Conservation (phyloP, 2,888 invertebrate species). For the Spilarctia lutea region DNA sequence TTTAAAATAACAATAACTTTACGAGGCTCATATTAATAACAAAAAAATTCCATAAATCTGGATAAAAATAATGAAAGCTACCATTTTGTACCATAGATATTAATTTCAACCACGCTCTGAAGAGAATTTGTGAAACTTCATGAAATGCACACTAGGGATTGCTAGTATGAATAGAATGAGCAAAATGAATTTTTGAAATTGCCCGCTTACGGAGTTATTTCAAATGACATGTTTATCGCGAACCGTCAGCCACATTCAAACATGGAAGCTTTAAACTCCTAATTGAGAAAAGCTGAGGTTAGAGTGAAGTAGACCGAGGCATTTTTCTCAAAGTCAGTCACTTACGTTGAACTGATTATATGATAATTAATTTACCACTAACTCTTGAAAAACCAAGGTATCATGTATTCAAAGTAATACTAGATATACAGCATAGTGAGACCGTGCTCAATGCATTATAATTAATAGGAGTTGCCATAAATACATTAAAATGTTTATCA, state of each 20-base stretch:
- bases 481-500: too few species aligned
- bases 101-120: not conserved
- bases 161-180: constrained; percentile 6
- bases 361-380: not conserved
- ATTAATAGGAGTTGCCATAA: too few species aligned
- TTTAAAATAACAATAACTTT: not conserved
- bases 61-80: not conserved
- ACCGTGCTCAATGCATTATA: too few species aligned
- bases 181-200: constrained; percentile 44
- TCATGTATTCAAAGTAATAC: not conserved
- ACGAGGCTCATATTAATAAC: not conserved
- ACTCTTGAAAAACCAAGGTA: not conserved
- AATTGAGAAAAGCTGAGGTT: not conserved
- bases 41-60: not conserved
- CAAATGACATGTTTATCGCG: constrained; percentile 65
- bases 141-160: constrained; percentile 7
- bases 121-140: constrained; percentile 3
- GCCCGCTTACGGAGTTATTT: constrained; percentile 39
- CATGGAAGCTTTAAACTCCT: constrained; percentile 18
- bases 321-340: not conserved
- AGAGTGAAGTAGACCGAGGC: not conserved
- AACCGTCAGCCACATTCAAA: constrained; percentile 55
- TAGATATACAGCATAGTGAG: too few species aligned
- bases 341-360: not conserved
- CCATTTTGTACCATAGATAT: not conserved